Base-by-base conservation (phyloP, 2,113 vertebrate species). In the Chlamydotis undulata region DNA sequence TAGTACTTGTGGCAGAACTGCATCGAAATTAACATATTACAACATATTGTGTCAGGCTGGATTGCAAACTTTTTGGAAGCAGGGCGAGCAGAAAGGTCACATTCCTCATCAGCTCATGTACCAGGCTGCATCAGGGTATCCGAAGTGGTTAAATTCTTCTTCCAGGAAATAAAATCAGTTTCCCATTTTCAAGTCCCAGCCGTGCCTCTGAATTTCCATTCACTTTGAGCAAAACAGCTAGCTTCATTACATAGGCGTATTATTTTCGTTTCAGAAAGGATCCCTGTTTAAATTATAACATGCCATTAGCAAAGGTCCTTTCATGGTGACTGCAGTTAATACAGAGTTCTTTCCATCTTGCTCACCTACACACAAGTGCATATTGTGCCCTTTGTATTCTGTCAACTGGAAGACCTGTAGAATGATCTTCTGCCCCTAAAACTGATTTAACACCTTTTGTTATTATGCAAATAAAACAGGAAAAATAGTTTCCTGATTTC, bases 21-120 rank as follows among this genome's bases (percentile, higher is more conserved):
- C 83, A 69, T 95, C 11, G 78, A 96, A 98, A 98, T 98, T 98
- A 97, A 97, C 97, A 98, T 98, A 97, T 95, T 96, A 94, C 96
- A 93, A 84, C 61, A 87, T 71, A 90, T 92, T 88, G 43, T 98
- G 97, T 98, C 97, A 98, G 84, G 68, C 92, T 91, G 85, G 86
- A 83, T 95, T 94, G 82, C 88, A 96, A 96, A 97, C 80, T 97
- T 97, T 93, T 93, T 89, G 53, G 45, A 90, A 85, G 73, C 83
- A 94, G 87, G 52, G 71, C 79, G 96, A 97, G 45, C 89, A 39
- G 18, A 98, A 98, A 98, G 98, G 97, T 98, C 97, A 97, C 25
- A 53, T 69, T 90, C 41, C 82, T 96, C 90, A 93, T 97, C 97
- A 96, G 74, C 69, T 94, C 60, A 57, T 83, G 45, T 70, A 85